Conservation (phyloP, 1,140 invertebrate genomes). For the Chelonus insularis region DNA sequence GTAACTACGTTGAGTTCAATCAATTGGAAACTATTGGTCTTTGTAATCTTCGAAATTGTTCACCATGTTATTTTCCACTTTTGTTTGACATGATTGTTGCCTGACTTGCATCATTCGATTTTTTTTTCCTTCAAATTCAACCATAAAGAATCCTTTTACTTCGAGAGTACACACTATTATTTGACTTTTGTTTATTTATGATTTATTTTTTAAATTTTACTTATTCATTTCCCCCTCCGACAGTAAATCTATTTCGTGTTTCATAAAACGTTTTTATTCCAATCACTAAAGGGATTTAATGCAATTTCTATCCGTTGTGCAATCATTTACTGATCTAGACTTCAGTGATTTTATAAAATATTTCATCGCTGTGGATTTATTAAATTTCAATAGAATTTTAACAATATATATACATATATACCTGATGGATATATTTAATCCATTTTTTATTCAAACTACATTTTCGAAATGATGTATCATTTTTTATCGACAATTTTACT, state of each 20-base stretch:
- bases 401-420: too few relatives aligned
- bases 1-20: slow-evolving; percentile 31
- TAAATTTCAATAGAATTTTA: too few relatives aligned
- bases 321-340: not conserved
- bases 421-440: too few relatives aligned
- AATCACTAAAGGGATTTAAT: slow-evolving; percentile 16
- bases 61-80: slow-evolving; percentile 38
- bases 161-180: not conserved
- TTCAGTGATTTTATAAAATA: slow-evolving; percentile 2
- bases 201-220: not conserved
- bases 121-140: not conserved
- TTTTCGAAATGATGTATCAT: too few relatives aligned
- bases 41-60: slow-evolving; percentile 45
- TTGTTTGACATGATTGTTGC: slow-evolving; percentile 17
- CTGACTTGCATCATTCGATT: slow-evolving; percentile 1
- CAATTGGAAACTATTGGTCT: slow-evolving; percentile 41
- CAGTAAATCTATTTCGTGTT: not conserved
- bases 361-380: not conserved
- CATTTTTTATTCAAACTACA: too few relatives aligned
- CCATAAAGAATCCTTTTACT: slow-evolving; percentile 1
- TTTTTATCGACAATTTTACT: too few relatives aligned
- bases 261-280: not conserved
- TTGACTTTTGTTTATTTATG: not conserved
- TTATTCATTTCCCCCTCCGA: not conserved
- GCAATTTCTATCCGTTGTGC: not conserved